phyloP scores from a whole-genome alignment of 2,888 invertebrate species.

The Scaptomyza flava region DNA sequence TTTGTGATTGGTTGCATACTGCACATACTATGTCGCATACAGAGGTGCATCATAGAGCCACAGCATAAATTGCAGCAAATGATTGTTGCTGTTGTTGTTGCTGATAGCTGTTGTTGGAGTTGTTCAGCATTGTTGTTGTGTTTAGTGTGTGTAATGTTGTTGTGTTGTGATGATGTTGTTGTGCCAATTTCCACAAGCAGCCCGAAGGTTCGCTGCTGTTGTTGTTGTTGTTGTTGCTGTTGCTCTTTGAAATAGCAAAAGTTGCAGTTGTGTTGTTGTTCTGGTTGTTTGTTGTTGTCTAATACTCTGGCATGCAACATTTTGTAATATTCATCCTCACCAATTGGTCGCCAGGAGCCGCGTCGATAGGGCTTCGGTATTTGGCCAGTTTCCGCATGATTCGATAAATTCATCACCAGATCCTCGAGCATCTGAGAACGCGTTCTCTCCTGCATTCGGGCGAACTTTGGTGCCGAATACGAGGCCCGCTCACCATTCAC shows the following conservation, averaged over 20 bases:
- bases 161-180: constrained; percentile 40
- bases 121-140: constrained; percentile 39
- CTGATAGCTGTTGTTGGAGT: constrained; percentile 29
- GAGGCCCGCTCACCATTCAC: constrained; percentile 97
- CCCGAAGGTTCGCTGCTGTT: constrained; percentile 21
- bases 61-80: constrained; percentile 78
- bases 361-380: constrained; percentile 97
- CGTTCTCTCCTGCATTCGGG: constrained; percentile 96
- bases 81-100: constrained; percentile 50
- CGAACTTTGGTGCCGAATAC: constrained; percentile 97
- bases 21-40: constrained; percentile 84
- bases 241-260: constrained; percentile 54
- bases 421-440: constrained; percentile 97
- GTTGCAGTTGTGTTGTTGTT: constrained; percentile 54
- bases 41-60: constrained; percentile 83
- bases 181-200: constrained; percentile 27
- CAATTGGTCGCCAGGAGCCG: constrained; percentile 97
- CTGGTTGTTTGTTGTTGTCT: constrained; percentile 59
- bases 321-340: constrained; percentile 84
- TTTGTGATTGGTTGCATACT: constrained; percentile 30
- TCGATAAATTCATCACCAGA: constrained; percentile 95
- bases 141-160: constrained; percentile 39
- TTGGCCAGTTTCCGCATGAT: constrained; percentile 97
- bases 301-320: constrained; percentile 83
- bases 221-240: constrained; percentile 19